A percentile compares a stretch with the other conserved stretches of the same genome.
phyloP scores from a whole-genome alignment of 2,888 invertebrate genomes.

The Ectemnius cavifrons region DNA sequence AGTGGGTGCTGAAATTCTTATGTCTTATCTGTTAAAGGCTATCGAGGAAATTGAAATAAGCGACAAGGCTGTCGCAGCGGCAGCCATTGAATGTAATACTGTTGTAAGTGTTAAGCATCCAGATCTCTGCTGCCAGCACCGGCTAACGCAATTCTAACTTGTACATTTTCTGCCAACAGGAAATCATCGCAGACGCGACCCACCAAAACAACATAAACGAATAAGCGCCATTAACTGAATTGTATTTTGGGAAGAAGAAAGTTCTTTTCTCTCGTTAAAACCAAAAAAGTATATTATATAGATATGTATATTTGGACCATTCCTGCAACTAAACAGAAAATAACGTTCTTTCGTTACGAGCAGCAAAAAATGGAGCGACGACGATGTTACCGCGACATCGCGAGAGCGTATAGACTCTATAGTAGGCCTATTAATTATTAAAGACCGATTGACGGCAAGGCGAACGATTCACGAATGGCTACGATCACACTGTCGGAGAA shows the following conservation, averaged over 20 bases:
- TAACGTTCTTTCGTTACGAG: conserved; percentile 76
- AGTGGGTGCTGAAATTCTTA: not conserved
- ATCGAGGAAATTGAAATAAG: conserved; percentile 75
- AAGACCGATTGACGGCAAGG: conserved; percentile 60
- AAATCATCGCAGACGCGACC: conserved; percentile 74
- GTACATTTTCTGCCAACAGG: conserved; percentile 63
- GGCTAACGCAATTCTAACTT: not conserved
- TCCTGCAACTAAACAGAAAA: conserved; percentile 77
- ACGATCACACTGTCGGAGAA: conserved; percentile 59
- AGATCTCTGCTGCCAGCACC: too few species aligned
- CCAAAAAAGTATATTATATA: conserved; percentile 78
- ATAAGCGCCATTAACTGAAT: conserved; percentile 75
- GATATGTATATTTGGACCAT: conserved; percentile 78
- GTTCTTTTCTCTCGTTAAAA: conserved; percentile 78
- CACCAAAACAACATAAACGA: conserved; percentile 75
- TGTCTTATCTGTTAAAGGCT: conserved; percentile 63
- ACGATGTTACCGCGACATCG: conserved; percentile 69
- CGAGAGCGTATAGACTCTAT: conserved; percentile 69
- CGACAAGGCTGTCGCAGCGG: conserved; percentile 76
- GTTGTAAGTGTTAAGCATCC: conserved; percentile 63
- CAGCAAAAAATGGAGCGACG: conserved; percentile 66
- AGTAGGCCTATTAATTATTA: conserved; percentile 71
- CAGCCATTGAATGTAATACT: conserved; percentile 73
- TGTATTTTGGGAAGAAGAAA: conserved; percentile 77
- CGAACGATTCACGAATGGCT: conserved; percentile 50